Evolutionary conservation across 1,140 invertebrate genomes (phyloP).

Genomic region (Drosophila paulistorum): DNA sequence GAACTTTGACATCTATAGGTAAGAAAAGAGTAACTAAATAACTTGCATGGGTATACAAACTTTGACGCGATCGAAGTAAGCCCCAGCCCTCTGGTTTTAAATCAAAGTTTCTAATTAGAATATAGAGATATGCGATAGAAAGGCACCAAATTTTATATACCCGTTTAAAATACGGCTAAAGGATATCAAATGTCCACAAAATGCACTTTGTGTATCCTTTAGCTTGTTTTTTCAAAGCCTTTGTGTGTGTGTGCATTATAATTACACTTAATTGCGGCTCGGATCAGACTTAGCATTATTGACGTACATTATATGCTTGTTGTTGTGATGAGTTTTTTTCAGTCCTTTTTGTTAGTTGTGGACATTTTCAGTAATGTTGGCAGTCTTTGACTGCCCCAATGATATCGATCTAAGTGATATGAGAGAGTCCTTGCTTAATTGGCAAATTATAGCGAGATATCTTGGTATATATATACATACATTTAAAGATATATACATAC

Average conservation of each 20-base stretch:
- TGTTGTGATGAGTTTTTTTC: conserved; percentile 33
- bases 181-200: conserved; percentile 25
- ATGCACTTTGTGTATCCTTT: conserved; percentile 71
- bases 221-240: conserved; percentile 59
- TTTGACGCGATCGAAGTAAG: too few species aligned
- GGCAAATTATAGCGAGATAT: conserved; percentile 72
- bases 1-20: too few species aligned
- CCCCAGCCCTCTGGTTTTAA: too few species aligned
- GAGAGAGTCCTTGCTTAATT: conserved; percentile 60
- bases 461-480: conserved; percentile 18
- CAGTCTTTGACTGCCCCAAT: conserved; percentile 42
- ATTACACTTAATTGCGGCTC: conserved; percentile 69
- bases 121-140: too few species aligned
- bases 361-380: conserved; percentile 54
- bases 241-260: conserved; percentile 48
- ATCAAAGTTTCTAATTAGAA: too few species aligned
- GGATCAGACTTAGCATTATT: conserved; percentile 48
- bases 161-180: background rate
- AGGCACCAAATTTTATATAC: background rate
- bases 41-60: too few species aligned
- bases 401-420: conserved; percentile 44
- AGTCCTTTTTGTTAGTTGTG: conserved; percentile 16
- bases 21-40: too few species aligned
- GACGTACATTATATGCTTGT: conserved; percentile 33
- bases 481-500: conserved; percentile 23